Conservation (phyloP, 2,113 vertebrate genomes). For the Octodon degus region DNA sequence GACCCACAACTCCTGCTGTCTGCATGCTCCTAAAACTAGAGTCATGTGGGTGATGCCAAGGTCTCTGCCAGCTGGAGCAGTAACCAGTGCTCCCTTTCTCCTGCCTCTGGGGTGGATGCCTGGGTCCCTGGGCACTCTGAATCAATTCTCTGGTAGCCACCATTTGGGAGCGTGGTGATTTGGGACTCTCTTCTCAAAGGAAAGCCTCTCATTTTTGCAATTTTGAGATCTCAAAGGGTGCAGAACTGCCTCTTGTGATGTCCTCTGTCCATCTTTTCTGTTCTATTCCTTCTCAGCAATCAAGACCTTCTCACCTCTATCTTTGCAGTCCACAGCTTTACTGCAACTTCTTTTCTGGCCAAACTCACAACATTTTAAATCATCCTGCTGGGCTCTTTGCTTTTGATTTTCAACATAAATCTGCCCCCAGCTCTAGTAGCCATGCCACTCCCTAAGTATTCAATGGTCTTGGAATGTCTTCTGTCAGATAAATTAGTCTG, state of each 20-base stretch:
- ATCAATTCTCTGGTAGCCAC: background rate
- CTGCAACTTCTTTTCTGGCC: background rate
- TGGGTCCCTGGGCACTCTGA: background rate
- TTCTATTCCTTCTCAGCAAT: background rate
- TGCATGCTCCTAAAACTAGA: background rate
- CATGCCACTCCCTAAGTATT: background rate
- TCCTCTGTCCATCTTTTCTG: background rate
- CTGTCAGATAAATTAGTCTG: background rate
- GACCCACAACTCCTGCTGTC: background rate
- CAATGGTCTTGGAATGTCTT: background rate
- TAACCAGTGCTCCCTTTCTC: background rate
- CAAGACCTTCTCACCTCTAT: background rate
- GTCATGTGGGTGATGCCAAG: background rate
- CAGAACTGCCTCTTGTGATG: background rate
- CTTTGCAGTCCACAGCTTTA: background rate
- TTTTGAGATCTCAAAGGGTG: background rate
- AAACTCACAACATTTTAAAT: background rate
- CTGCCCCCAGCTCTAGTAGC: background rate
- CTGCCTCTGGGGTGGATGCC: background rate
- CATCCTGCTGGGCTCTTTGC: background rate
- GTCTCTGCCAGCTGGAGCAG: background rate
- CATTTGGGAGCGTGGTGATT: background rate
- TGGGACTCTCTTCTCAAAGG: background rate
- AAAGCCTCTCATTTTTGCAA: background rate
- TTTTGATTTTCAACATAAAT: background rate